Evolutionary conservation across 2,797 vertebrate genomes (phyloP).

Genomic region (Hydrocynus forskahlii): DNA sequence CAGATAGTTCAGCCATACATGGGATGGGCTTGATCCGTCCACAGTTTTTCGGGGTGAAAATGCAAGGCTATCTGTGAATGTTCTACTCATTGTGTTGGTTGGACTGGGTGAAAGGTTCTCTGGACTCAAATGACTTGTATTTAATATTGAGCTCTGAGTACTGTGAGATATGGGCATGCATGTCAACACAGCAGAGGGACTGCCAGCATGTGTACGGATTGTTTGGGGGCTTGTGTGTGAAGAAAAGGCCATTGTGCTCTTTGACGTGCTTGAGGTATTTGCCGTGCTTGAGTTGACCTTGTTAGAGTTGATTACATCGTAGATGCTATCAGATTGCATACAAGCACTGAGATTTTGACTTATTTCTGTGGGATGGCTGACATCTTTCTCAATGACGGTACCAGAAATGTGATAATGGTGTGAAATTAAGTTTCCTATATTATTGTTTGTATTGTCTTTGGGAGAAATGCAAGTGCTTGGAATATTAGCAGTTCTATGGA

Average conservation of each 20-base stretch:
- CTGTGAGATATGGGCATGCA: not conserved
- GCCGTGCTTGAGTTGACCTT: constrained; percentile 10
- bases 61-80: constrained; percentile 58
- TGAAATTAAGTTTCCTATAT: not conserved
- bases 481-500: constrained; percentile 2
- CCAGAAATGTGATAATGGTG: constrained; percentile 14
- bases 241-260: not conserved
- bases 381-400: not conserved
- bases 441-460: constrained; percentile 29
- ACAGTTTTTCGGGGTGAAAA: constrained; percentile 55
- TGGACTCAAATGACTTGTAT: not conserved
- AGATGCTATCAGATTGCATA: not conserved
- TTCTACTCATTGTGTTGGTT: constrained; percentile 42
- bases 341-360: not conserved
- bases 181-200: not conserved
- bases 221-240: constrained; percentile 9
- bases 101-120: constrained; percentile 3
- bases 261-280: not conserved
- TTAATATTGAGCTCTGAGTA: not conserved
- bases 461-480: constrained; percentile 11
- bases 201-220: not conserved
- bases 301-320: constrained; percentile 11
- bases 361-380: not conserved
- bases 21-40: constrained; percentile 61
- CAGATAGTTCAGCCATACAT: constrained; percentile 67